phyloP scores from a whole-genome alignment of 2,888 invertebrate species.

The Scaptomyza tumidula region DNA sequence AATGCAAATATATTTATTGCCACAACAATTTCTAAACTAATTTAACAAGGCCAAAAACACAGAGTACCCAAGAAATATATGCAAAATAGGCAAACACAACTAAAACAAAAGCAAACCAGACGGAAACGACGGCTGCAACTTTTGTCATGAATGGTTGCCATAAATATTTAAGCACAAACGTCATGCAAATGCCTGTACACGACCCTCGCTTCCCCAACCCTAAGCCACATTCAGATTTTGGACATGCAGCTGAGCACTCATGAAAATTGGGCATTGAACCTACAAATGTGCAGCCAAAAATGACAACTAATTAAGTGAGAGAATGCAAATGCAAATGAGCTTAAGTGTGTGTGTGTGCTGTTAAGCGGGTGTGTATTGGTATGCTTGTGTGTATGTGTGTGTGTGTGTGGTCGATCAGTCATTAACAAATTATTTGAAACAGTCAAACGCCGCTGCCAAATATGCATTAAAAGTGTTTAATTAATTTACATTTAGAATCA shows the following conservation, averaged over 20 bases:
- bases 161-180: slow-evolving; percentile 60
- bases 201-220: not conserved
- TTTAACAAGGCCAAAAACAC: slow-evolving; percentile 50
- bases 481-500: too few species aligned
- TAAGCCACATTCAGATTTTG: slow-evolving; percentile 6
- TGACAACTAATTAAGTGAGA: slow-evolving; percentile 54
- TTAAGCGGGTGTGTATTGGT: not conserved
- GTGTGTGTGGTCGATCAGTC: slow-evolving; percentile 10
- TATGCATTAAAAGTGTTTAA: too few species aligned
- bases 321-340: not conserved
- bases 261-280: slow-evolving; percentile 29
- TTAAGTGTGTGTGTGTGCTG: not conserved
- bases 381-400: not conserved
- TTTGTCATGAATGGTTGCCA: slow-evolving; percentile 67
- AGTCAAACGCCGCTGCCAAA: too few species aligned
- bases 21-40: slow-evolving; percentile 74
- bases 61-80: slow-evolving; percentile 40
- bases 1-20: slow-evolving; percentile 73
- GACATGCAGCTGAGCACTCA: slow-evolving; percentile 7
- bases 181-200: slow-evolving; percentile 36
- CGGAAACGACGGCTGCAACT: slow-evolving; percentile 66
- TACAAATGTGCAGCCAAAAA: slow-evolving; percentile 27
- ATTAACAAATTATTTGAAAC: not conserved
- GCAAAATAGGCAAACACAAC: slow-evolving; percentile 54
- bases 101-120: slow-evolving; percentile 46